Evolutionary conservation across 2,888 invertebrate genomes (phyloP), one percentile per base, ranked within the genome.

Genomic region (Imbricaverruca yamaguchii): DNA sequence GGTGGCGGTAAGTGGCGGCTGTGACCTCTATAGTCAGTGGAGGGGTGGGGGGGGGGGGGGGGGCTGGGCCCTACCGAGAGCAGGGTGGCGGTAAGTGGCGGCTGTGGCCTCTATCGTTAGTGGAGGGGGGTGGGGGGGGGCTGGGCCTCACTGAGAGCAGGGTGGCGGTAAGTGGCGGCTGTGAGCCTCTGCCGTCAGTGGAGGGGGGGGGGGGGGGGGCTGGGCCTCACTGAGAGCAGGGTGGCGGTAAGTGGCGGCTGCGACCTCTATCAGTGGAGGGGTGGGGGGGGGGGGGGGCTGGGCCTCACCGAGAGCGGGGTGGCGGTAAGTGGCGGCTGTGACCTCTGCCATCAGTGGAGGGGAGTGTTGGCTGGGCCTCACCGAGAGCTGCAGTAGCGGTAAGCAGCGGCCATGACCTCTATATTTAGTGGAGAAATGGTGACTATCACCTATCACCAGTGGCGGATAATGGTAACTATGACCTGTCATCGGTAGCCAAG

Each of bases 331-430:
- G 84, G 81, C 6, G 21, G 21, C 63, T n/a, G 59, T 39, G 39
- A 18, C 39, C n/a, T n/a, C 63, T 80, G 8, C 9, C 98, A 0
- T 90, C 99, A 39, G 39, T 39, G 39, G 39, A 39, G 39, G 82
- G 92, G 90, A 97, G n/a, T n/a, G n/a, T n/a, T n/a, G n/a, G 86
- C 91, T 99, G 84, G 97, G 98, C 87, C 92, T 99, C 83, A 96
- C 98, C 86, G 99, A 99, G 89, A 97, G 97, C 87, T 91, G 99
- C n/a, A 87, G 98, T 99, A 83, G 98, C 98, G 90, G 98, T 98
- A 90, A 39, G 39, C 39, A 39, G 39, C 39, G 39, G 39, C 39
- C 4, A 39, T 39, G 39, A 39, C 39, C 39, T 39, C 39, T 39
- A 39, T 39, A 39, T 39, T 4, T 39, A 39, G 39, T 39, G 39